A percentile compares a stretch with the other conserved stretches of the same genome.
These are phyloP conservation scores for Pagrus major DNA, from an alignment of 2,113 vertebrate genomes.

Conservation along the genomic window DNA sequence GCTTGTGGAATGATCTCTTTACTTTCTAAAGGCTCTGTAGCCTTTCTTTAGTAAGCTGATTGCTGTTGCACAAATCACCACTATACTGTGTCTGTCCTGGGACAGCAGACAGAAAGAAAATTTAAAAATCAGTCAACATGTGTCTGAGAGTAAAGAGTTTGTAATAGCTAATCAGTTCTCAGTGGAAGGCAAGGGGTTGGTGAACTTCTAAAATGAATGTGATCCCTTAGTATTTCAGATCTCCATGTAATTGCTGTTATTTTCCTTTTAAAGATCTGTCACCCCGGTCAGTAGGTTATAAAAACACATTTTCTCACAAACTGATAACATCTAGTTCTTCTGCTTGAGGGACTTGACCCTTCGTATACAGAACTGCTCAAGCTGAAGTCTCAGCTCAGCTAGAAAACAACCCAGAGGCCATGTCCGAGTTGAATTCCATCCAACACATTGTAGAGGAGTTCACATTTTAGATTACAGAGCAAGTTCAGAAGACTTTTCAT, in stretches of 20 bases:
- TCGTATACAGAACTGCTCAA: not conserved
- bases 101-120: not conserved
- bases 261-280: not conserved
- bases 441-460: not conserved
- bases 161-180: not conserved
- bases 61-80: not conserved
- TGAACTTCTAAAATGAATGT: not conserved
- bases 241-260: not conserved
- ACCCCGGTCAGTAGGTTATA: not conserved
- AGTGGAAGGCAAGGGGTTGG: not conserved
- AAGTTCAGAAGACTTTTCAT: not conserved
- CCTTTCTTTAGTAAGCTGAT: slow-evolving; percentile 19
- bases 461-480: not conserved
- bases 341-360: not conserved
- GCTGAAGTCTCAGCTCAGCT: not conserved
- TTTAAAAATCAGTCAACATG: not conserved
- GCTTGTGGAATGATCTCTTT: slow-evolving; percentile 4
- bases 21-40: slow-evolving; percentile 20
- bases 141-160: not conserved
- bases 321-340: not conserved
- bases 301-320: not conserved
- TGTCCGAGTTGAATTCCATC: not conserved
- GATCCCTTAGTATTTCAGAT: not conserved
- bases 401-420: not conserved
- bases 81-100: not conserved